Evolutionary conservation across 2,797 vertebrate species (phyloP), one percentile per base, ranked within the genome.

Genomic region (Fratercula arctica): DNA sequence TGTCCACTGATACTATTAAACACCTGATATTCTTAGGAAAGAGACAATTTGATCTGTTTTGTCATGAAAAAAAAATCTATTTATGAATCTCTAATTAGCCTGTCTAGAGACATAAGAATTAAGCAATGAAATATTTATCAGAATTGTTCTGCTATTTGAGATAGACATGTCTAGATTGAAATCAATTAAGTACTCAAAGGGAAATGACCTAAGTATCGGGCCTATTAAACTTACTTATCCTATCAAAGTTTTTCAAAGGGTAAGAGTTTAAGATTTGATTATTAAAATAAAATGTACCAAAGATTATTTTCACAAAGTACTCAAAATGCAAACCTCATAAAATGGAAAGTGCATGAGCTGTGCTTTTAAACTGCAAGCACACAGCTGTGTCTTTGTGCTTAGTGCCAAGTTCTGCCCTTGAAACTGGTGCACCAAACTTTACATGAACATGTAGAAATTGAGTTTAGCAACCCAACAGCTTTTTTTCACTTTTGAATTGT

Each of bases 61-160:
- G n/a, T 82, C 66, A 88, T 79, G 66, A 60, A 20, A 90, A 73
- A 73, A 90, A 87, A 46, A 35, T 23, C 39, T 87, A 54, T 89
- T 61, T 91, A 78, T 50, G 60, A 64, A 50, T 83, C 54, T 72
- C 87, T 73, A 70, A 77, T 93, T 46, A 87, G 56, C 70, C 59
- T 85, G 41, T 78, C 57, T 50, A 90, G 51, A 95, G 76, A 82
- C 56, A 56, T 5, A 59, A 80, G 53, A 76, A 93, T 94, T 90
- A 93, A 90, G 50, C n/a, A 70, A 79, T 87, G 35, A 93, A 91
- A 89, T 92, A 96, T 89, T 96, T 92, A 84, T 90, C 57, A 60
- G 53, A 96, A 83, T 79, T 87, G 26, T 74, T 90, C 39, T 69
- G 81, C 31, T 67, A 80, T 75, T 77, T 89, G 53, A 91, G 80